Base-by-base conservation (phyloP, 23 tunicate species). In the Oikopleura vanhoeffeni region DNA sequence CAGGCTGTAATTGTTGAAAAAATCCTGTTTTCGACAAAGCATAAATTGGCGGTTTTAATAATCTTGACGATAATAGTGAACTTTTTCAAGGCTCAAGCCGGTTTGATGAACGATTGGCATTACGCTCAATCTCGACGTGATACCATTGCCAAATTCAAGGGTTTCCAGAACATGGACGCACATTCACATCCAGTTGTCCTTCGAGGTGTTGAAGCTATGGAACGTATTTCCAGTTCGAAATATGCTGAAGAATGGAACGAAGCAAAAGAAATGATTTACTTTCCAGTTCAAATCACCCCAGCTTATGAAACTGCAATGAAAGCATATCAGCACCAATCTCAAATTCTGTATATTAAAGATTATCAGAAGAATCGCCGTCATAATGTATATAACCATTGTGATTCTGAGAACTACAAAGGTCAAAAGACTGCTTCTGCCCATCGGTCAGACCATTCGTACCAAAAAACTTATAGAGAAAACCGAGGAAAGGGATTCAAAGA, bases 161-260 rank as follows among this genome's bases (percentile, higher is more conserved):
- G 99, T 41, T 95, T 90, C 88, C 99, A 95, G 83, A 95, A 91
- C n/a, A 95, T 95, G 97, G 97, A 95, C 86, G 87, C 91, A 71
- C 91, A 79, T 40, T 91, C 89, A 35, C 99, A 95, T 86, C 99
- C 99, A 1, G 86, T 88, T 84, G 99, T 95, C 60, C 89, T 89
- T 32, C 96, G 87, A 30, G 97, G 96, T 36, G 89, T 89, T 71
- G 89, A 89, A 85, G 96, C 89, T 60, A 90, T 88, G 39, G 94
- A 90, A 27, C 88, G 91, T n/a, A 88, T 90, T 36, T 89, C 92
- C 27, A 89, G 87, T 3, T 85, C 89, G 71, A 90, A 90, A 87
- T 95, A 95, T 85, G 88, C 87, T 40, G 99, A 95, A 85, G 99
- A 95, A 40, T 95, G 91, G 86, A 88, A 95, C 76, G 92, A 89